Conservation (phyloP, 2,888 invertebrate species). For the Nephrotoma flavescens region DNA sequence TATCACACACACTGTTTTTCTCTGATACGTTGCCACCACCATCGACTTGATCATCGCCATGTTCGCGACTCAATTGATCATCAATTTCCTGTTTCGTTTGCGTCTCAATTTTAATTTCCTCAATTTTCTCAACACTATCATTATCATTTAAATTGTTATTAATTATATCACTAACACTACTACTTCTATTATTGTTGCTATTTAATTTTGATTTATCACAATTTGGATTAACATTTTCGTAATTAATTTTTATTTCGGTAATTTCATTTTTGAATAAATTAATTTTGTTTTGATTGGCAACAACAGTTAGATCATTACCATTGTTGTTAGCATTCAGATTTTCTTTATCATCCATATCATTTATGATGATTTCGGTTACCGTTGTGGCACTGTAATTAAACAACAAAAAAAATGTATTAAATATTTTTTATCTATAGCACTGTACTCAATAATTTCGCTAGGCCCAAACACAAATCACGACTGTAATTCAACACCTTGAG, state of each 20-base stretch:
- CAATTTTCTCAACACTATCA: not conserved
- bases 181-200: not conserved
- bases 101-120: not conserved
- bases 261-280: not conserved
- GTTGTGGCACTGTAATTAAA: not conserved
- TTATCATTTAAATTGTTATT: not conserved
- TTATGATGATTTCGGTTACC: not conserved
- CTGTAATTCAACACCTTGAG: not conserved
- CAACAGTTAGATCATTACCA: not conserved
- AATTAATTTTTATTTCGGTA: not conserved
- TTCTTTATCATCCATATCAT: not conserved
- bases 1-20: not conserved
- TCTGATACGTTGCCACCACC: not conserved
- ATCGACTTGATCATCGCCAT: not conserved
- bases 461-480: not conserved
- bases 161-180: not conserved
- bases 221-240: not conserved
- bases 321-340: not conserved
- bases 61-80: not conserved
- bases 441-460: not conserved
- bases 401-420: not conserved
- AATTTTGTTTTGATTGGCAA: not conserved
- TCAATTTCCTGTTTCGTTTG: not conserved
- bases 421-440: not conserved
- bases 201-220: not conserved